Evolutionary conservation across 2,888 invertebrate genomes (phyloP).

Genomic region (Drosophila subsilvestris): DNA sequence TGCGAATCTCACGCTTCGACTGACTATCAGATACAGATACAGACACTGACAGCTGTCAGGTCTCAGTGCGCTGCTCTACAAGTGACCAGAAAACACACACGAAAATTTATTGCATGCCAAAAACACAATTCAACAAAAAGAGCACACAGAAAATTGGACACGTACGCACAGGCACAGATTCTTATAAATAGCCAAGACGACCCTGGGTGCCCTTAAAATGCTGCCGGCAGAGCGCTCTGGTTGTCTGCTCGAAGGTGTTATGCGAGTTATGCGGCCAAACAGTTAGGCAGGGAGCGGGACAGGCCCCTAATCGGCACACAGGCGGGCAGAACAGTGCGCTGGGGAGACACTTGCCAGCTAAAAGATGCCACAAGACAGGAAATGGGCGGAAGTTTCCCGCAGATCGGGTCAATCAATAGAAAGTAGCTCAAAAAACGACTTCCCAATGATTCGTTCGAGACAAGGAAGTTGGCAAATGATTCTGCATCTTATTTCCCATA

Average conservation of each 20-base stretch:
- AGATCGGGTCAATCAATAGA: slow-evolving; percentile 51
- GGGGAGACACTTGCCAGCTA: slow-evolving; percentile 25
- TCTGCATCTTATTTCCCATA: neutral
- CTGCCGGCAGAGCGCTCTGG: slow-evolving; percentile 68
- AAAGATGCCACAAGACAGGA: slow-evolving; percentile 38
- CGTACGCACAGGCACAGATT: slow-evolving; percentile 27
- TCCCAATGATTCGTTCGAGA: neutral
- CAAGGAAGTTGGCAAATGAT: neutral
- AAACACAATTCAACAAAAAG: slow-evolving; percentile 12
- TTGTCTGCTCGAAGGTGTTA: slow-evolving; percentile 41
- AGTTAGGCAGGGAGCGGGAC: neutral
- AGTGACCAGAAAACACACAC: slow-evolving; percentile 62
- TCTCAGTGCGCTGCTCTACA: slow-evolving; percentile 58
- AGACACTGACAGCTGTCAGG: slow-evolving; percentile 72
- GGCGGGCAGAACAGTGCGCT: slow-evolving; percentile 8
- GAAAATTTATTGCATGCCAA: slow-evolving; percentile 64
- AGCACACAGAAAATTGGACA: slow-evolving; percentile 9
- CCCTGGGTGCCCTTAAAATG: slow-evolving; percentile 78
- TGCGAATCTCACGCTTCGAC: slow-evolving; percentile 39
- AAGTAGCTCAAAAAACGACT: slow-evolving; percentile 26
- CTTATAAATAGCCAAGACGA: slow-evolving; percentile 70
- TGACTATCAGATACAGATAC: slow-evolving; percentile 41
- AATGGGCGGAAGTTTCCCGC: slow-evolving; percentile 59
- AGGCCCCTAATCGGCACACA: neutral
- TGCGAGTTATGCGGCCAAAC: slow-evolving; percentile 45